These are phyloP conservation scores for Hoplodrina blanda DNA, from an alignment of 2,888 invertebrate species.

Conservation along the genomic window DNA sequence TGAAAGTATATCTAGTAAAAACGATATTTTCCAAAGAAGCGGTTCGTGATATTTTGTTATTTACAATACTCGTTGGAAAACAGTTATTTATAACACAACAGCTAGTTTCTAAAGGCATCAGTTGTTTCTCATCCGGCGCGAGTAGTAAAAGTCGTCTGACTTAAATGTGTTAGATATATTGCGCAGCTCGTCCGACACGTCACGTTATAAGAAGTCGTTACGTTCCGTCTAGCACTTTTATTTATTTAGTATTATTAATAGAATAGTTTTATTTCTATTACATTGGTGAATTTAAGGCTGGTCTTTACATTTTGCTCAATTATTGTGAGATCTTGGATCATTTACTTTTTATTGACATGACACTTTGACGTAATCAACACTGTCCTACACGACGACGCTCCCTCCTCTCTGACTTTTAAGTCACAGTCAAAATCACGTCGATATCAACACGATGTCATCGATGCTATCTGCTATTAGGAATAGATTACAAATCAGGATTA, in stretches of 20 bases:
- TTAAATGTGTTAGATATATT: slow-evolving; percentile 12
- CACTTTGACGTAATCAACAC: too few species aligned
- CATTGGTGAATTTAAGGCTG: too few species aligned
- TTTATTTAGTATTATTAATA: not conserved
- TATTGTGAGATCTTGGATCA: not conserved
- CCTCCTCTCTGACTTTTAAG: too few species aligned
- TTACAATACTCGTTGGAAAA: not conserved
- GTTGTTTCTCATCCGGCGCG: slow-evolving; percentile 19
- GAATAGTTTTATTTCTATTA: not conserved
- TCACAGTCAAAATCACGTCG: too few species aligned
- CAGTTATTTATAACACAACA: slow-evolving; percentile 11
- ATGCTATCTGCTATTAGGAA: too few species aligned
- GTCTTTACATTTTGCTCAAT: not conserved
- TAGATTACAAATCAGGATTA: too few species aligned
- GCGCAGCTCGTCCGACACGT: not conserved
- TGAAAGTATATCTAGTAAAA: too few species aligned
- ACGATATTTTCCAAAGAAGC: too few species aligned
- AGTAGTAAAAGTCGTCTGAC: slow-evolving; percentile 2
- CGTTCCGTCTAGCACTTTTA: not conserved
- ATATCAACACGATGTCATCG: too few species aligned
- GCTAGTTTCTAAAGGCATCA: slow-evolving; percentile 12
- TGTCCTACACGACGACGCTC: too few species aligned
- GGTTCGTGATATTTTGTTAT: not conserved
- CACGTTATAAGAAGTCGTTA: not conserved
- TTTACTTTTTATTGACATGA: not conserved